A percentile compares a stretch with the other conserved stretches of the same genome.
phyloP scores from a whole-genome alignment of 2,113 vertebrate species.

The Crocuta crocuta region DNA sequence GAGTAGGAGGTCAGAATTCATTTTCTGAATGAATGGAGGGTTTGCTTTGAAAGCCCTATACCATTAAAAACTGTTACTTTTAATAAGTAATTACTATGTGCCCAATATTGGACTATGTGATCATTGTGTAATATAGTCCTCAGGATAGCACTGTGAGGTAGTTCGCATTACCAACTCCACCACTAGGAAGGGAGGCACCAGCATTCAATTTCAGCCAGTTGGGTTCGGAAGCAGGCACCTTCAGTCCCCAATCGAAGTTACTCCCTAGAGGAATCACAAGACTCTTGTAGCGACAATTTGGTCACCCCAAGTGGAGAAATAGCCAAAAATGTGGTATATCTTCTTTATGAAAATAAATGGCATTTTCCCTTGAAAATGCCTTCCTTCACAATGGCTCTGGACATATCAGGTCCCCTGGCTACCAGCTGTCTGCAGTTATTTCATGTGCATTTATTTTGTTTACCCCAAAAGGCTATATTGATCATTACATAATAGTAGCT shows the following conservation, averaged over 20 bases:
- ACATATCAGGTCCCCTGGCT: neutral
- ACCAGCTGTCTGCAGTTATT: neutral
- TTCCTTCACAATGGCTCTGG: neutral
- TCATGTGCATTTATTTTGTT: neutral
- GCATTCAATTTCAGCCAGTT: neutral
- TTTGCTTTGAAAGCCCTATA: constrained; percentile 1
- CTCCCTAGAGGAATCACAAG: neutral
- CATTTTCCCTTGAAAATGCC: neutral
- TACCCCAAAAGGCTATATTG: neutral
- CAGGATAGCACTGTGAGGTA: no score
- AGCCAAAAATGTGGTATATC: neutral
- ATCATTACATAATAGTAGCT: neutral
- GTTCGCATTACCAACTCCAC: neutral
- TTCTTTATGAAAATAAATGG: neutral
- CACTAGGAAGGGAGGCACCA: neutral
- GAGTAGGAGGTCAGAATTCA: neutral
- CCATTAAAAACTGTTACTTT: neutral
- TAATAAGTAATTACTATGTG: neutral
- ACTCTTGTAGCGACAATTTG: neutral
- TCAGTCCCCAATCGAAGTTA: neutral
- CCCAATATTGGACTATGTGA: neutral
- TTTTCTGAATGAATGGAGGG: neutral
- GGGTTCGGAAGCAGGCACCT: neutral
- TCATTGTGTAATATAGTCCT: neutral
- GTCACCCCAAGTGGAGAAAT: neutral